These are phyloP conservation scores for Columba guinea DNA, from an alignment of 2,797 vertebrate genomes.

Conservation along the genomic window DNA sequence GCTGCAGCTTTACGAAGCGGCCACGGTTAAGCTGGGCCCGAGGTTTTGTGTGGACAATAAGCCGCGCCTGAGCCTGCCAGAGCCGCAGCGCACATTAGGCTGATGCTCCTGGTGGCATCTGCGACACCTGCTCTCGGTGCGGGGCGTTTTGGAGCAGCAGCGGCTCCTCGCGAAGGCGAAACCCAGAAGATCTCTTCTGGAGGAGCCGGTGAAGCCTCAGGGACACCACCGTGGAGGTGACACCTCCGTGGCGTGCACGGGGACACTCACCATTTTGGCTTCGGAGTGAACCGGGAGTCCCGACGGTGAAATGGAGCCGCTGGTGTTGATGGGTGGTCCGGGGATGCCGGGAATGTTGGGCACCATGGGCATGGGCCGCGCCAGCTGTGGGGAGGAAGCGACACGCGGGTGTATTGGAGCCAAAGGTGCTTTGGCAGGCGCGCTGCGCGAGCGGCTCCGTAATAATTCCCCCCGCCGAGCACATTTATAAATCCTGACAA, in stretches of 20 bases:
- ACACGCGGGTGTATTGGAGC: not conserved
- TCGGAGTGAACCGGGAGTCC: slow-evolving; percentile 89
- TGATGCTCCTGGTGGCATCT: not conserved
- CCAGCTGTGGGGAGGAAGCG: slow-evolving; percentile 80
- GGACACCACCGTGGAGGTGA: accelerated
- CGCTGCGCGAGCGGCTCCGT: not conserved
- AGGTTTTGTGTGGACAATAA: not conserved
- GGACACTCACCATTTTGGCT: slow-evolving; percentile 93
- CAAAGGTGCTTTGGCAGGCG: not conserved
- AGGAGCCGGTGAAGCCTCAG: no score
- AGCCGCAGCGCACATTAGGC: not conserved
- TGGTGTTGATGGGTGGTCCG: slow-evolving; percentile 90
- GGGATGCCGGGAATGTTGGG: slow-evolving; percentile 98
- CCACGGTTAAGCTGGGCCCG: not conserved
- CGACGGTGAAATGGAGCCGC: slow-evolving; percentile 90
- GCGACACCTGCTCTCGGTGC: not conserved
- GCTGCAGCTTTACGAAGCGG: not conserved
- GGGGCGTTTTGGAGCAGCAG: accelerated
- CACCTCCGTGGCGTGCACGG: accelerated
- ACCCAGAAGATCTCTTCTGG: not conserved
- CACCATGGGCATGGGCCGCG: slow-evolving; percentile 92
- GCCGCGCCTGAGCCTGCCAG: not conserved
- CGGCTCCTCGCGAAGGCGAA: not conserved
- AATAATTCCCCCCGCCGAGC: not conserved
- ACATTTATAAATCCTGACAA: not conserved